Base-by-base conservation (phyloP, 2,888 invertebrate species). In the Eumacrocentrus americanus region DNA sequence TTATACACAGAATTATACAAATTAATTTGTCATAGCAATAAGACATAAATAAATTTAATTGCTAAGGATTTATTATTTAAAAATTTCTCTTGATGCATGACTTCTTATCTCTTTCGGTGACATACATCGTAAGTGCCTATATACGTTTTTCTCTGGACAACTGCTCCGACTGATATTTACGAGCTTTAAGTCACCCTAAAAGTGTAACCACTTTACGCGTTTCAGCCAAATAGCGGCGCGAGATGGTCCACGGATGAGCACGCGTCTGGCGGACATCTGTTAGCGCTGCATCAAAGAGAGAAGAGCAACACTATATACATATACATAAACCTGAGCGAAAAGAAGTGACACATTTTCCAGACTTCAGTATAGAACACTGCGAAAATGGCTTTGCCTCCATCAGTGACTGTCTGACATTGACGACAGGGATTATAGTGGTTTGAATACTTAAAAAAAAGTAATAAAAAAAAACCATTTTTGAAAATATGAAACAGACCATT, bases 201-300 rank as follows among this genome's bases (percentile, higher is more conserved):
- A 48, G 56, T 48, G 47, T 16, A 56, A 38, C 47, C 56, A 47
- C 56, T 56, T 56, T 56, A 46, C 47, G 38, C 38, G 37, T 56
- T 56, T 56, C 37, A 47, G n/a, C 20, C 20, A 11, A 44, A 54
- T 34, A 40, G 12, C 37, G n/a, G n/a, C 51, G 23, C 35, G 50
- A 44, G 22, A 46, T 34, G 40, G 20, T 25, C 4, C 38, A 51
- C 37, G 51, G 16, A 37, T 37, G 37, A 38, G 14, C 51, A 50
- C 42, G 53, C 42, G 53, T 53, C 55, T 55, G 55, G 55, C 14
- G 23, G 25, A 56, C 56, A 56, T 56, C 56, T 56, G 56, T 54
- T 54, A 22, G 46, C 35, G 35, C 16, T 56, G 56, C 47, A 48
- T 56, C 47, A 56, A 46, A 48, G 12, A 6, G 40, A 14, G n/a